A percentile compares a stretch with the other conserved stretches of the same genome.
These are phyloP conservation scores for Heliconius ismenius DNA, from an alignment of 2,888 invertebrate genomes.

Conservation along the genomic window DNA sequence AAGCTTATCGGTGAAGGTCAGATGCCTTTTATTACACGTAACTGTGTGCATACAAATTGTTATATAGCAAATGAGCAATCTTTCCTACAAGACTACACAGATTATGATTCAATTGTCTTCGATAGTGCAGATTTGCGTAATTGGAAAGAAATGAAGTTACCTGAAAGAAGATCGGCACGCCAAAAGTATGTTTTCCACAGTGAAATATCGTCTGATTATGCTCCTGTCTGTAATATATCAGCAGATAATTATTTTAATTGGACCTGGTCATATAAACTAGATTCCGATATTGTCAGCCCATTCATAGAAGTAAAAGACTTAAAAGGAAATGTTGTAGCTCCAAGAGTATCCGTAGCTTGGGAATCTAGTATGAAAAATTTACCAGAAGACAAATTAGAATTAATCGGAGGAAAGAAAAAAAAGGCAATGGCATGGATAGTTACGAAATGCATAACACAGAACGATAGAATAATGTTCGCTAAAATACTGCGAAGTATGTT, in stretches of 20 bases:
- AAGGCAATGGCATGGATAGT: slow-evolving; percentile 51
- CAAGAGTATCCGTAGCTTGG: slow-evolving; percentile 55
- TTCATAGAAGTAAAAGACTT: slow-evolving; percentile 65
- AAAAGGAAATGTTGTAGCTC: slow-evolving; percentile 56
- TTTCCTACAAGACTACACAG: slow-evolving; percentile 52
- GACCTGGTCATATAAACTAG: slow-evolving; percentile 73
- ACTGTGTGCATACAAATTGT: slow-evolving; percentile 63
- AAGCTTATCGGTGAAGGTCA: slow-evolving; percentile 53
- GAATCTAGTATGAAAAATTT: slow-evolving; percentile 31
- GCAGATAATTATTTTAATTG: slow-evolving; percentile 70
- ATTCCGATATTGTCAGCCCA: slow-evolving; percentile 66
- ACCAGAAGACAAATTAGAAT: slow-evolving; percentile 49
- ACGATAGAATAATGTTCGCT: slow-evolving; percentile 46
- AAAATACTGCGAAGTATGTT: slow-evolving; percentile 71
- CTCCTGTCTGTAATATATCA: slow-evolving; percentile 58
- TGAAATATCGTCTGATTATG: slow-evolving; percentile 54
- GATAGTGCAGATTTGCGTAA: slow-evolving; percentile 52
- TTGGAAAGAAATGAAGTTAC: slow-evolving; percentile 51
- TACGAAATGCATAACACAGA: slow-evolving; percentile 51
- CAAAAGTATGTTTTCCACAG: slow-evolving; percentile 71
- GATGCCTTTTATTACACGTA: slow-evolving; percentile 52
- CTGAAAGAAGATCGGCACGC: slow-evolving; percentile 51
- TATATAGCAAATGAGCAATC: slow-evolving; percentile 61
- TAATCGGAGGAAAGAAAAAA: slow-evolving; percentile 45
- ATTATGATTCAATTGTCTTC: slow-evolving; percentile 67